Base-by-base conservation (phyloP, 2,113 vertebrate genomes). In the Leptobrachium ailaonicum region DNA sequence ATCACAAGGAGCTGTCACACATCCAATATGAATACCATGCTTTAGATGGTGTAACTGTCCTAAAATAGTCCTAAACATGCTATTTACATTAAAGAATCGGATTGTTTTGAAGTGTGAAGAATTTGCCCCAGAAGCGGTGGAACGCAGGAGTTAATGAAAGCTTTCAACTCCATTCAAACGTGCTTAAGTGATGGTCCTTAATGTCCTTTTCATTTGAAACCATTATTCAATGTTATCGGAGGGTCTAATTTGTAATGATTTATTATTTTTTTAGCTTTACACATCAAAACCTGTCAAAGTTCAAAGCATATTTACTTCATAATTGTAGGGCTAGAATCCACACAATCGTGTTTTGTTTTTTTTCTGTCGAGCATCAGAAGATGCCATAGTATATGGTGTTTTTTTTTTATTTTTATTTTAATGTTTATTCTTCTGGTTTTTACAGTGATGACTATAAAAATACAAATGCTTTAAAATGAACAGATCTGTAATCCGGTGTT, bases 1-100 rank as follows among this genome's bases (percentile, higher is more conserved):
- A 79, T 62, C 58, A 74, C 54, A 9, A 83, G 20, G n/a, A n/a
- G n/a, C 71, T 50, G 82, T 43, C 79, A 67, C 40, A 56, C 86
- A 70, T 66, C 78, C 10, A 82, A 79, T 68, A 66, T 74, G 75
- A 82, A 66, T 10, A 9, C 13, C 64, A 14, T 8, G 2, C 2
- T 72, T 11, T 83, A 69, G 76, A 79, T 79, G 79, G 13, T 63
- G n/a, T 81, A 14, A 62, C 79, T 7, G 4, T 47, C 82, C n/a
- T 75, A 3, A 77, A 79, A 20, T 75, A n/a, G 20, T 12, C 7
- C 41, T 20, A 0, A 53, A 13, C 66, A 12, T 62, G 66, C 10
- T 56, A 32, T 83, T 83, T 74, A 69, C 53, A 79, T 84, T n/a
- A 80, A 82, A 85, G 76, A 58, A 70, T 7, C 45, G 79, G 76